A percentile compares a stretch with the other conserved stretches of the same genome.
These are phyloP conservation scores for Scatophagus argus DNA, from an alignment of 2,113 vertebrate species.

Conservation along the genomic window DNA sequence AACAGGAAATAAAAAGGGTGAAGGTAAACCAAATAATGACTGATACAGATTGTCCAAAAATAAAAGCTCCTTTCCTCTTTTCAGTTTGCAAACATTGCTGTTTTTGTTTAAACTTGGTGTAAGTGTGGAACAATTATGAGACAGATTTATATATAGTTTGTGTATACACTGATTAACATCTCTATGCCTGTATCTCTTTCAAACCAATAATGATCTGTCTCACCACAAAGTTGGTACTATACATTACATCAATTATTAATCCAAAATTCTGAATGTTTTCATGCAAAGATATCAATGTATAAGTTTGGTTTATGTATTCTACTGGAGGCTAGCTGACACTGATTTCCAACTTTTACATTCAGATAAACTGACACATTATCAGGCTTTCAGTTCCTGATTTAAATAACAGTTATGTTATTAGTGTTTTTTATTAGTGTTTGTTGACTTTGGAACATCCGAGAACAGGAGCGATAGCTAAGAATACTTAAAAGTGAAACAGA, in stretches of 20 bases:
- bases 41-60: slow-evolving; percentile 4
- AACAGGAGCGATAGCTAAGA: neutral
- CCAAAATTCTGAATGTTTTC: slow-evolving; percentile 6
- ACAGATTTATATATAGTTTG: slow-evolving; percentile 22
- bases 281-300: neutral
- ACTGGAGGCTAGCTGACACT: neutral
- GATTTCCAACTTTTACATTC: neutral
- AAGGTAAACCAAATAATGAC: slow-evolving; percentile 9
- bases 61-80: neutral
- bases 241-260: slow-evolving; percentile 64
- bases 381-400: neutral
- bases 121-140: slow-evolving; percentile 8
- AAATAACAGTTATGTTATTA: slow-evolving; percentile 1
- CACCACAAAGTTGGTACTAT: slow-evolving; percentile 19
- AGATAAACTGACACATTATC: slow-evolving; percentile 1
- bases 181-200: slow-evolving; percentile 22
- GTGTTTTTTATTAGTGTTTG: neutral
- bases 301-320: neutral
- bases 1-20: neutral
- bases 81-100: slow-evolving; percentile 3
- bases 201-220: slow-evolving; percentile 44
- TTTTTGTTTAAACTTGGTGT: slow-evolving; percentile 43
- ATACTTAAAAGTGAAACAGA: slow-evolving; percentile 1
- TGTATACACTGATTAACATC: neutral
- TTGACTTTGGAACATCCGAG: neutral